phyloP scores from a whole-genome alignment of 2,888 invertebrate genomes.

The Mactromeris polynyma region DNA sequence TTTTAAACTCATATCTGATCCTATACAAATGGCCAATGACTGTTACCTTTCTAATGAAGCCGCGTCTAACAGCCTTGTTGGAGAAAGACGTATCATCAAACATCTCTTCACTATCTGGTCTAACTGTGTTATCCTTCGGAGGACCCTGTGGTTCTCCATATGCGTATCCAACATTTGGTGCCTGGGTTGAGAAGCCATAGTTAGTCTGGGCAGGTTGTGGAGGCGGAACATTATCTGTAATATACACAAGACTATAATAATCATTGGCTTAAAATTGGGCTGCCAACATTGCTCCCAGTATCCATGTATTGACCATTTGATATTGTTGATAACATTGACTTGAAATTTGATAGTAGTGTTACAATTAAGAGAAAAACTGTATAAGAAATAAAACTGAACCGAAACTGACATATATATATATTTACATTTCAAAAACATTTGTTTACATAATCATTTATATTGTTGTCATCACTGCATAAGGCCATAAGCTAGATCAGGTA shows the following conservation, averaged over 20 bases:
- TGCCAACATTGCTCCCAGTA: neutral
- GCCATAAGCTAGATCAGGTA: too few species aligned
- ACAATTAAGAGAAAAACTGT: too few species aligned
- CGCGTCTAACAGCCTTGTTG: slow-evolving; percentile 82
- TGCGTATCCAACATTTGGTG: slow-evolving; percentile 41
- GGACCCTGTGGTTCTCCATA: slow-evolving; percentile 39
- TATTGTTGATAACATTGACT: too few species aligned
- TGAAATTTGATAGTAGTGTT: too few species aligned
- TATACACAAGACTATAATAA: neutral
- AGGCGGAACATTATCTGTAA: slow-evolving; percentile 38
- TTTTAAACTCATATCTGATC: too few species aligned
- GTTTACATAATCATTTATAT: too few species aligned
- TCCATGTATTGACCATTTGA: too few species aligned
- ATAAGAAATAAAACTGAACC: neutral
- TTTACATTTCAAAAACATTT: too few species aligned
- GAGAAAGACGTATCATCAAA: slow-evolving; percentile 75
- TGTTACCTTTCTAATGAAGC: slow-evolving; percentile 85
- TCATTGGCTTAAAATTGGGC: neutral
- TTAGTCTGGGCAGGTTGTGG: slow-evolving; percentile 34
- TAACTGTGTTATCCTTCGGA: neutral
- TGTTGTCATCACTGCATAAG: too few species aligned
- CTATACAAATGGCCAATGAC: neutral
- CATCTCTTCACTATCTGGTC: slow-evolving; percentile 22
- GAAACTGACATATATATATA: too few species aligned
- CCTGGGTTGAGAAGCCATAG: slow-evolving; percentile 11